Conservation (phyloP, 1,140 invertebrate genomes). For the Bathynomus jamesi region DNA sequence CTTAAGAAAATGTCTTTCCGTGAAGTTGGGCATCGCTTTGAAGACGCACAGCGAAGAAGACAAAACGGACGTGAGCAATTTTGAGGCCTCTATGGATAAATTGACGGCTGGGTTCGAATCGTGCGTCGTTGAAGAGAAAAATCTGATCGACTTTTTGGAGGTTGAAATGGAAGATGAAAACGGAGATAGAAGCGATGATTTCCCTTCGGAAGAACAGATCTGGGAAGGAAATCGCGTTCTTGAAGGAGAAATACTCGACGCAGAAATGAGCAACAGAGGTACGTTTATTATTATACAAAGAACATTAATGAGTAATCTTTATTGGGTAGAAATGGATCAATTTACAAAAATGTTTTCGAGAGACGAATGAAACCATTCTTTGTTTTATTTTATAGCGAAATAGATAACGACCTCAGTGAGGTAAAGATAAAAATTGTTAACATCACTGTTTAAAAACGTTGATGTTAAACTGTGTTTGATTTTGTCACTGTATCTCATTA, state of each 20-base stretch:
- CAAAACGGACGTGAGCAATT: background rate
- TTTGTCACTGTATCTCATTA: no score
- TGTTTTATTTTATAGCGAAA: no score
- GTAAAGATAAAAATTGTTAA: no score
- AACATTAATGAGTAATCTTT: no score
- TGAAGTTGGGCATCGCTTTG: background rate
- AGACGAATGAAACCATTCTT: no score
- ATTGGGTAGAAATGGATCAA: no score
- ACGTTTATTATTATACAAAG: no score
- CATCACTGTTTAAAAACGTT: no score
- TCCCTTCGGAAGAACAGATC: background rate
- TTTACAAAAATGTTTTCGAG: no score
- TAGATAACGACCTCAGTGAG: no score
- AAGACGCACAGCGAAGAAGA: background rate
- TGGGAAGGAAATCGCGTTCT: background rate
- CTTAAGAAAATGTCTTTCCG: background rate
- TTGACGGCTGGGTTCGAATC: background rate
- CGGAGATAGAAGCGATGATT: background rate
- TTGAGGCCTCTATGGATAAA: background rate
- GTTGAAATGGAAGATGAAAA: background rate
- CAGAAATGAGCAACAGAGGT: no score
- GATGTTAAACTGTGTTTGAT: no score
- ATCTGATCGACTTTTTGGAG: background rate
- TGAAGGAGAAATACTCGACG: background rate
- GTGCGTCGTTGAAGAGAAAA: background rate